Conservation (phyloP, 1,140 invertebrate genomes). For the Listronotus oregonensis region DNA sequence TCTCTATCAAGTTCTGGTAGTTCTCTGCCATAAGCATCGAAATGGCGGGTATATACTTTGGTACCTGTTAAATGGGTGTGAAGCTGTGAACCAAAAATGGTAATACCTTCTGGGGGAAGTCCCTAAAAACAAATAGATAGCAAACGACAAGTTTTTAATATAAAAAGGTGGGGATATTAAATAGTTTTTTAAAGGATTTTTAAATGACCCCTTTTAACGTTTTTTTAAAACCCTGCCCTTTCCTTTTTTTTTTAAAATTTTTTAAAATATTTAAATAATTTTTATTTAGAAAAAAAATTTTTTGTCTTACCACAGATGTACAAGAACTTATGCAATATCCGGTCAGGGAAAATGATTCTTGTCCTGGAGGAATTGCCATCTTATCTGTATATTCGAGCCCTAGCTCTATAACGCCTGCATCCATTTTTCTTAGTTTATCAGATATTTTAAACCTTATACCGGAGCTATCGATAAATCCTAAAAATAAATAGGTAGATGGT, state of each 20-base stretch:
- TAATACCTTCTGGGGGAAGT: slow-evolving; percentile 81
- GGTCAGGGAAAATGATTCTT: slow-evolving; percentile 77
- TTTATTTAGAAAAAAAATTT: not conserved
- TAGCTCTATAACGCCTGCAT: slow-evolving; percentile 95
- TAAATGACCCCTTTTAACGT: too few species aligned
- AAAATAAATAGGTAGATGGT: slow-evolving; percentile 16
- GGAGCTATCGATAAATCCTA: slow-evolving; percentile 85
- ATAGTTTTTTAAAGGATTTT: too few species aligned
- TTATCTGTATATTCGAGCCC: slow-evolving; percentile 97
- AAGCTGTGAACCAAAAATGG: slow-evolving; percentile 94
- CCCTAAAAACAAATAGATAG: slow-evolving; percentile 61
- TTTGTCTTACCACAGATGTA: slow-evolving; percentile 74
- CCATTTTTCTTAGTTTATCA: slow-evolving; percentile 73
- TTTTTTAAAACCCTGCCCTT: too few species aligned
- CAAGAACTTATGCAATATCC: slow-evolving; percentile 94
- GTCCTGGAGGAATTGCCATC: slow-evolving; percentile 93
- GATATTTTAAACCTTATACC: slow-evolving; percentile 82
- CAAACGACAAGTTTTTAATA: too few species aligned
- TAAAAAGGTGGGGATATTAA: too few species aligned
- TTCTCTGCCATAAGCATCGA: slow-evolving; percentile 73
- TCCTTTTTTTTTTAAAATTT: too few species aligned
- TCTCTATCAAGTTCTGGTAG: slow-evolving; percentile 87
- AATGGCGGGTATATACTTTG: slow-evolving; percentile 82
- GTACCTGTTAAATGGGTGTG: slow-evolving; percentile 95
- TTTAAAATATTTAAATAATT: too few species aligned